A percentile compares a stretch with the other conserved stretches of the same genome.
These are phyloP conservation scores for Porphyrio hochstetteri DNA, from an alignment of 2,113 vertebrate genomes.

Conservation along the genomic window DNA sequence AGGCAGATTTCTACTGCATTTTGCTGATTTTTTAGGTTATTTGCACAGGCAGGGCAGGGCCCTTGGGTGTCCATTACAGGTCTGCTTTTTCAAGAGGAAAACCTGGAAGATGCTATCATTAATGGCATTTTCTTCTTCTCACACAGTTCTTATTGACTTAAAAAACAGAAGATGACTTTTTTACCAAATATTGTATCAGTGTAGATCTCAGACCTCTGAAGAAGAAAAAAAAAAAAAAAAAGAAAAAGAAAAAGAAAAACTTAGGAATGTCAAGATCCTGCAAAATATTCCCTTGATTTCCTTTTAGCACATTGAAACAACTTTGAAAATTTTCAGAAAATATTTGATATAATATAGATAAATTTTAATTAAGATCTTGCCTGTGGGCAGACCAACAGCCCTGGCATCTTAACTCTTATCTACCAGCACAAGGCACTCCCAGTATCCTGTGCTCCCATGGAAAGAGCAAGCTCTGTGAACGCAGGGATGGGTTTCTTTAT, in stretches of 20 bases:
- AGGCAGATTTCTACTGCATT: not conserved
- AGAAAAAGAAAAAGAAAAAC: not conserved
- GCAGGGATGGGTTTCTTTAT: not conserved
- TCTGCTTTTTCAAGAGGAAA: constrained; percentile 22
- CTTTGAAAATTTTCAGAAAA: constrained; percentile 5
- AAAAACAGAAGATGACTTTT: not conserved
- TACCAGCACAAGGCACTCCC: constrained; percentile 36
- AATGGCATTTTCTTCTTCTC: constrained; percentile 10
- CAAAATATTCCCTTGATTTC: not conserved
- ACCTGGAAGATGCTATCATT: constrained; percentile 9
- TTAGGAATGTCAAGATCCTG: not conserved
- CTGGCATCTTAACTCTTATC: constrained; percentile 17
- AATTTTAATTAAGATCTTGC: constrained; percentile 60
- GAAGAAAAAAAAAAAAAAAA: not conserved
- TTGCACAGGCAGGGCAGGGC: not conserved
- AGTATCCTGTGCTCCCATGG: not conserved
- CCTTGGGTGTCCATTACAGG: not conserved
- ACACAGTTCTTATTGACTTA: not conserved
- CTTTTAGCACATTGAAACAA: not conserved
- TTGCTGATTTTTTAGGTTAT: not conserved
- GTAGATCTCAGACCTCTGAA: not conserved
- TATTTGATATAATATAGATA: constrained; percentile 53
- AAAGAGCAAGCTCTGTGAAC: not conserved
- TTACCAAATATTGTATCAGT: not conserved
- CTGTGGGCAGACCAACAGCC: constrained; percentile 17